These are phyloP conservation scores for Acronicta aceris DNA, from an alignment of 2,888 invertebrate species.

Conservation along the genomic window DNA sequence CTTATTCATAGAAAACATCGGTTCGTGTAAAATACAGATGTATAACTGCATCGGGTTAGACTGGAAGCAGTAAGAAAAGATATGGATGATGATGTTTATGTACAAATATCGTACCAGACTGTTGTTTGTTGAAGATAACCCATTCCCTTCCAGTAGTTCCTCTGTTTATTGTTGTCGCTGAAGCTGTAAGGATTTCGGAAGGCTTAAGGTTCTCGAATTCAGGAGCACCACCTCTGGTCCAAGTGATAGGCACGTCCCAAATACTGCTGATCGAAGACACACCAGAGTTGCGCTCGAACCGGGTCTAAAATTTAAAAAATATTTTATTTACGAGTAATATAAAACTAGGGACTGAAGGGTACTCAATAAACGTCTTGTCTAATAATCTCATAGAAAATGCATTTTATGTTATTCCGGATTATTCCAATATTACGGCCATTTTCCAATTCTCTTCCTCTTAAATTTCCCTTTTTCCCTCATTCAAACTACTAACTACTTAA, in stretches of 20 bases:
- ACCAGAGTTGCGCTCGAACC: slow-evolving; percentile 76
- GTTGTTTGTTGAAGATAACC: slow-evolving; percentile 90
- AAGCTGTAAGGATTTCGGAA: slow-evolving; percentile 66
- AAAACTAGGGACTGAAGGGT: too few relatives aligned
- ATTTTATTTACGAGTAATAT: neutral
- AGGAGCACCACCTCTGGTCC: slow-evolving; percentile 76
- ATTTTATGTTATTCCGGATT: too few relatives aligned
- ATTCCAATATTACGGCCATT: too few relatives aligned
- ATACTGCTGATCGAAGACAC: slow-evolving; percentile 60
- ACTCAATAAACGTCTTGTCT: too few relatives aligned
- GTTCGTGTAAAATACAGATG: too few relatives aligned
- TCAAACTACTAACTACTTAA: too few relatives aligned
- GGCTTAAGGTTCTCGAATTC: slow-evolving; percentile 82
- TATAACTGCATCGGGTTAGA: too few relatives aligned
- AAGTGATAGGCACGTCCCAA: slow-evolving; percentile 84
- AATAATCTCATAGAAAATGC: too few relatives aligned
- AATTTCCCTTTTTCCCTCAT: too few relatives aligned
- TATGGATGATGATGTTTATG: neutral
- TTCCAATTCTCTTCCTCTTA: too few relatives aligned
- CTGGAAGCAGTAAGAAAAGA: too few relatives aligned
- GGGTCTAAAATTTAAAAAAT: slow-evolving; percentile 61
- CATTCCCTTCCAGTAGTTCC: slow-evolving; percentile 81
- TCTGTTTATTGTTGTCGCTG: slow-evolving; percentile 64
- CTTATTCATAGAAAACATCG: too few relatives aligned
- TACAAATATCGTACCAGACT: slow-evolving; percentile 81